Evolutionary conservation across 2,888 invertebrate genomes (phyloP).

Genomic region (Crepidodera aurea): DNA sequence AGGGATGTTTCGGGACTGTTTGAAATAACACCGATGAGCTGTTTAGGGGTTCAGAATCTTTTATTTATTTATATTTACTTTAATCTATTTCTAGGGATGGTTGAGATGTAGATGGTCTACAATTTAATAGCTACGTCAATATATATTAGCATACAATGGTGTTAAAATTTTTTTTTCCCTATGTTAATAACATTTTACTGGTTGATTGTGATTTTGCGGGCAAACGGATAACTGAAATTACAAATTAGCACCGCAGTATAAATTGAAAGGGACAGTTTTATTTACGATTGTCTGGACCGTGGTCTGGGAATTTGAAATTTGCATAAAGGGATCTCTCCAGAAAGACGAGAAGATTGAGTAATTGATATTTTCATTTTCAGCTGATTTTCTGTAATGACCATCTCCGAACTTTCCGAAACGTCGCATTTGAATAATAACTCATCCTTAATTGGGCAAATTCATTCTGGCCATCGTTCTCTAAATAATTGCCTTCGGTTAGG

Average conservation of each 20-base stretch:
- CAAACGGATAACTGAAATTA: slow-evolving; percentile 10
- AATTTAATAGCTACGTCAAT: too few relatives aligned
- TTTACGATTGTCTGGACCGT: slow-evolving; percentile 28
- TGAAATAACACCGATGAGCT: too few relatives aligned
- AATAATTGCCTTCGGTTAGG: slow-evolving; percentile 16
- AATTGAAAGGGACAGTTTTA: slow-evolving; percentile 26
- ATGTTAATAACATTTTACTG: too few relatives aligned
- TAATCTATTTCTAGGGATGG: too few relatives aligned
- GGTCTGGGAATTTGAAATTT: slow-evolving; percentile 32
- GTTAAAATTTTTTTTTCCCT: too few relatives aligned
- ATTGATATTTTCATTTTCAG: slow-evolving; percentile 34
- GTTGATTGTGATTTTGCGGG: too few relatives aligned
- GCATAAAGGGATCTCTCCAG: slow-evolving; percentile 23
- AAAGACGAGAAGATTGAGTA: slow-evolving; percentile 30
- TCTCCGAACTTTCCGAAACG: slow-evolving; percentile 22
- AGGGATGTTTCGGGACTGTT: too few relatives aligned
- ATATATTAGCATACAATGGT: too few relatives aligned
- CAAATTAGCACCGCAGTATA: slow-evolving; percentile 2
- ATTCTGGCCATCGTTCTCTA: slow-evolving; percentile 21
- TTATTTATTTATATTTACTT: too few relatives aligned
- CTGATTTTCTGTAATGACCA: slow-evolving; percentile 28
- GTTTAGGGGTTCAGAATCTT: too few relatives aligned
- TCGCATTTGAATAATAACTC: slow-evolving; percentile 36
- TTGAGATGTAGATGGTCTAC: too few relatives aligned
- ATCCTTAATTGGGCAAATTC: slow-evolving; percentile 32